phyloP scores from a whole-genome alignment of 64 coral and sea anemone species.

The Astreopora myriophthalma region DNA sequence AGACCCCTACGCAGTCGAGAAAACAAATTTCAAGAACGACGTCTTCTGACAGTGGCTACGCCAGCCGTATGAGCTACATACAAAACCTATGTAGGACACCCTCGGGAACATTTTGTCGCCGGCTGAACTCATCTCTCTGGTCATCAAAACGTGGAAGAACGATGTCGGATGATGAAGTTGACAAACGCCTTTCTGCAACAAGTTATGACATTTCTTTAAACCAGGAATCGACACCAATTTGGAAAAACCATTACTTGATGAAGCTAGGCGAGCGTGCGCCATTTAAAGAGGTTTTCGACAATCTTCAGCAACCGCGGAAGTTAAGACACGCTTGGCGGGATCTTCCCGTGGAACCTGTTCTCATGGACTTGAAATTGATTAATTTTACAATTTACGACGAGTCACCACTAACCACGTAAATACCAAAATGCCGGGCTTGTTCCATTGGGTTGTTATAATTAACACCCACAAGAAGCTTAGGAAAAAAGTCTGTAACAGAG shows the following conservation, averaged over 20 bases:
- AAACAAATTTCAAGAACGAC: neutral
- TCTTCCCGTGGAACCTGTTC: conserved; percentile 60
- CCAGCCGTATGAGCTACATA: conserved; percentile 75
- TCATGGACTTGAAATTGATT: conserved; percentile 91
- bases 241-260: conserved; percentile 19
- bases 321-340: conserved; percentile 59
- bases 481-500: no score
- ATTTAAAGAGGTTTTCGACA: neutral
- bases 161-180: neutral
- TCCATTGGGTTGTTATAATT: no score
- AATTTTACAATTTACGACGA: conserved; percentile 83
- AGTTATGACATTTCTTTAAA: neutral
- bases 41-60: conserved; percentile 45
- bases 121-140: neutral
- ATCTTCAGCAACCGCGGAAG: conserved; percentile 40
- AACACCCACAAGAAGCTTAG: no score
- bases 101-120: conserved; percentile 7
- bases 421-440: no score
- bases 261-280: conserved; percentile 11
- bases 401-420: neutral
- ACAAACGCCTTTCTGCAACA: neutral
- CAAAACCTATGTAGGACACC: conserved; percentile 36
- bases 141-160: neutral
- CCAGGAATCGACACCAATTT: neutral
- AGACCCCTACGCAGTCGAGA: neutral